Percentiles rank a stretch among this genome's conserved stretches.
These are phyloP conservation scores for Caradrina kadenii DNA, from an alignment of 2,888 invertebrate genomes.

Conservation along the genomic window DNA sequence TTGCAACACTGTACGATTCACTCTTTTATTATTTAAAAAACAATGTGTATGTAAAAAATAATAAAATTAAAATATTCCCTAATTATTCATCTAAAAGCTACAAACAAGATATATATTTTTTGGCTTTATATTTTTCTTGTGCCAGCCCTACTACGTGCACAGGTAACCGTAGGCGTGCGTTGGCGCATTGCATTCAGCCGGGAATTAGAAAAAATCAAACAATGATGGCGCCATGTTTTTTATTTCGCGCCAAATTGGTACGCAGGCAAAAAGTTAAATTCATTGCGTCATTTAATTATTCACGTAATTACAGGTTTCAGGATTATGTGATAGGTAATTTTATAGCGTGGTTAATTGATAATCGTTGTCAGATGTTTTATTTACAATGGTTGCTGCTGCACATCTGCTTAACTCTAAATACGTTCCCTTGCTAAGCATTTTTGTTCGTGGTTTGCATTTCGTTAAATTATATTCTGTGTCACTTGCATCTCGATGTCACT, in stretches of 20 bases:
- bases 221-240: conserved; percentile 68
- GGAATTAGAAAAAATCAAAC: conserved; percentile 64
- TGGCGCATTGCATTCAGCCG: conserved; percentile 62
- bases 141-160: conserved; percentile 55
- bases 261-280: conserved; percentile 43
- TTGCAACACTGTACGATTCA: too few species aligned
- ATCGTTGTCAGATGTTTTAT: background rate
- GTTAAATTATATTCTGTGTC: conserved; percentile 13
- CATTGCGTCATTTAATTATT: conserved; percentile 46
- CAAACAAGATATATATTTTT: too few species aligned
- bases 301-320: conserved; percentile 22
- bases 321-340: conserved; percentile 7
- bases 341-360: background rate
- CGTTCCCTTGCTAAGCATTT: background rate
- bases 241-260: conserved; percentile 52
- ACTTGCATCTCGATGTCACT: background rate
- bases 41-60: too few species aligned
- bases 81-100: too few species aligned
- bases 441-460: background rate
- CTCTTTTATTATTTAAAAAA: too few species aligned
- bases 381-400: background rate
- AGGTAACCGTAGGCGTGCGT: conserved; percentile 64
- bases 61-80: too few species aligned
- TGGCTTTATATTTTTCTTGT: background rate
- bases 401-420: background rate